Conservation (phyloP, 2,888 invertebrate species). For the Diarsia dahlii region DNA sequence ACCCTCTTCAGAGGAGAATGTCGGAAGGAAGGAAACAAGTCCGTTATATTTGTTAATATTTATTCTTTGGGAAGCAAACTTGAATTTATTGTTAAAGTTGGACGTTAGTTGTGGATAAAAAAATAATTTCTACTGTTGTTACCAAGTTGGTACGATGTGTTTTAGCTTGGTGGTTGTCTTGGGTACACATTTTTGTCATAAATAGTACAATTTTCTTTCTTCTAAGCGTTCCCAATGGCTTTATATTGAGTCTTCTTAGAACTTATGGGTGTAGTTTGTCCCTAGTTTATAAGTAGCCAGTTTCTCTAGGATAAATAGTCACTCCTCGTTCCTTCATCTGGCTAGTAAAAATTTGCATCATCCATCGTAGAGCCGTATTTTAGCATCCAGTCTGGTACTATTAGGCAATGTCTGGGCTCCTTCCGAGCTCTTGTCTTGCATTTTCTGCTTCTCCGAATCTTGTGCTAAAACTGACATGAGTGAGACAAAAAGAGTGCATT, state of each 20-base stretch:
- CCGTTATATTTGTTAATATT: slow-evolving; percentile 61
- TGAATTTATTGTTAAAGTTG: not conserved
- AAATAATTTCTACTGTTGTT: not conserved
- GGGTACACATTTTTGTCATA: not conserved
- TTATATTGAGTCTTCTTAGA: not conserved
- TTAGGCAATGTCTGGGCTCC: not conserved
- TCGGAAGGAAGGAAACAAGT: slow-evolving; percentile 75
- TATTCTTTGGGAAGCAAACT: not conserved
- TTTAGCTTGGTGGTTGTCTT: not conserved
- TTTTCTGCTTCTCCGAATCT: not conserved
- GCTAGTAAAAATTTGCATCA: not conserved
- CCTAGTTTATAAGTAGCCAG: not conserved
- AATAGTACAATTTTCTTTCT: not conserved
- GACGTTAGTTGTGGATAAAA: not conserved
- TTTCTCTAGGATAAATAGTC: not conserved
- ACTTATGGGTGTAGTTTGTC: not conserved
- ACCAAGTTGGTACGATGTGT: too few species aligned
- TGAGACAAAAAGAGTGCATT: not conserved
- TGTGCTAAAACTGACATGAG: not conserved
- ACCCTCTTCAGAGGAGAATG: slow-evolving; percentile 62
- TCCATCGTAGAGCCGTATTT: not conserved
- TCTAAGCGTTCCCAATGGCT: not conserved
- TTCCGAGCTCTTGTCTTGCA: not conserved
- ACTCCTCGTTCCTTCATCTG: too few species aligned
- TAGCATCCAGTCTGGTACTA: not conserved